These are phyloP conservation scores for Charina bottae DNA, from an alignment of 2,113 vertebrate genomes.

Conservation along the genomic window DNA sequence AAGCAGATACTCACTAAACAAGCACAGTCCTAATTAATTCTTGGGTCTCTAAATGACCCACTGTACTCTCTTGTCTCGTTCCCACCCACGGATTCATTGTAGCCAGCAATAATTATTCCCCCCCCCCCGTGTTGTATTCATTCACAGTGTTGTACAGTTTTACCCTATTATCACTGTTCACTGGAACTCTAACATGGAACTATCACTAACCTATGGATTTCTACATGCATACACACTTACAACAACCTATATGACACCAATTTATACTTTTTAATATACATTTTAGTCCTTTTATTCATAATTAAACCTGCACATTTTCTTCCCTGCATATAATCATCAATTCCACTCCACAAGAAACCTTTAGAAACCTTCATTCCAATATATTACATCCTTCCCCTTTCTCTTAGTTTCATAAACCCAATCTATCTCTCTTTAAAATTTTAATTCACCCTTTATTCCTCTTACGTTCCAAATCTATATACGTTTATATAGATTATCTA, in stretches of 20 bases:
- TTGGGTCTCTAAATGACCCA: not conserved
- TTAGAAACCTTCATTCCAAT: not conserved
- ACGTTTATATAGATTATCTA: not conserved
- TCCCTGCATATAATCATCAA: no score
- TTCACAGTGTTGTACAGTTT: not conserved
- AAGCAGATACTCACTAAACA: not conserved
- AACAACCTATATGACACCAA: no score
- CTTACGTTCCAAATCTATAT: not conserved
- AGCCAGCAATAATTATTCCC: not conserved
- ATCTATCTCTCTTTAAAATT: not conserved
- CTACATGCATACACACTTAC: not conserved
- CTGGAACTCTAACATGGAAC: not conserved
- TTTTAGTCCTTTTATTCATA: no score
- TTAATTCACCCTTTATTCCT: not conserved
- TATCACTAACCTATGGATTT: not conserved
- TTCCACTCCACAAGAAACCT: not conserved
- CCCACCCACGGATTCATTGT: not conserved
- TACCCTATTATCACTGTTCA: not conserved
- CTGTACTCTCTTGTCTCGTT: no score
- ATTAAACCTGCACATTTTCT: no score
- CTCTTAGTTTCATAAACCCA: not conserved
- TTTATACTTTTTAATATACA: no score
- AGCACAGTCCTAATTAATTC: not conserved
- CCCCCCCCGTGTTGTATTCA: not conserved
- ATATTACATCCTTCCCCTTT: not conserved